Conservation (phyloP, 1,140 invertebrate species). For the Bursaphelenchus mucronatus region DNA sequence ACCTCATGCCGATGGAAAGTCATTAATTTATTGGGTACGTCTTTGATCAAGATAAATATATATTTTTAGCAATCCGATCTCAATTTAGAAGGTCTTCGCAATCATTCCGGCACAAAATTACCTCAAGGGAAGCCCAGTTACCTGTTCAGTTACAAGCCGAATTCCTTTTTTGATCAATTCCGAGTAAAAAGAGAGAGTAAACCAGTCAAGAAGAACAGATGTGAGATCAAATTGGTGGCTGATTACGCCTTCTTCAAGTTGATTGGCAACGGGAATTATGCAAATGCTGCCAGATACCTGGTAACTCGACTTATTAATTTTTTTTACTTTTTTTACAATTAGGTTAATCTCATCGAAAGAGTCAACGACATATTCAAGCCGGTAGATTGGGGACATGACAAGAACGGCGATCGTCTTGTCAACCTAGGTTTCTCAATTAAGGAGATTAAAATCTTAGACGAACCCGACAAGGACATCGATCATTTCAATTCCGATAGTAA, state of each 20-base stretch:
- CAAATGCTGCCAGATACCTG: constrained; percentile 47
- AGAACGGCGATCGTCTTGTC: constrained; percentile 32
- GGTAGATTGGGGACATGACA: constrained; percentile 42
- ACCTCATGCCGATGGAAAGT: background rate
- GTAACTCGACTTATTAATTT: constrained; percentile 9
- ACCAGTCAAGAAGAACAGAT: constrained; percentile 36
- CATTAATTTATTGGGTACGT: constrained; percentile 11
- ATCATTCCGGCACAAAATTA: constrained; percentile 3
- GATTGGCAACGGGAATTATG: constrained; percentile 46
- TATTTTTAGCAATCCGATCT: background rate
- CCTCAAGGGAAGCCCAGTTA: background rate
- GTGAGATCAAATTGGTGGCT: constrained; percentile 44
- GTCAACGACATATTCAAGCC: constrained; percentile 44
- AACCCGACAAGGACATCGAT: constrained; percentile 7
- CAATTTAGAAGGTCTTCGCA: constrained; percentile 1
- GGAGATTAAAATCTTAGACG: constrained; percentile 46
- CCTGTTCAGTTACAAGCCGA: background rate
- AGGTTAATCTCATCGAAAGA: constrained; percentile 48
- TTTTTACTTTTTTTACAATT: constrained; percentile 11
- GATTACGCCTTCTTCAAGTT: constrained; percentile 41
- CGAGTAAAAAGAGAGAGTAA: constrained; percentile 10
- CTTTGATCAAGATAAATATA: background rate
- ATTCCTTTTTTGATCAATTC: constrained; percentile 14
- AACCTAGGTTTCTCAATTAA: constrained; percentile 46
- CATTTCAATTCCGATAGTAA: constrained; percentile 36